These are phyloP conservation scores for Stictocephala bisonia DNA, from an alignment of 2,888 invertebrate species.

Conservation along the genomic window DNA sequence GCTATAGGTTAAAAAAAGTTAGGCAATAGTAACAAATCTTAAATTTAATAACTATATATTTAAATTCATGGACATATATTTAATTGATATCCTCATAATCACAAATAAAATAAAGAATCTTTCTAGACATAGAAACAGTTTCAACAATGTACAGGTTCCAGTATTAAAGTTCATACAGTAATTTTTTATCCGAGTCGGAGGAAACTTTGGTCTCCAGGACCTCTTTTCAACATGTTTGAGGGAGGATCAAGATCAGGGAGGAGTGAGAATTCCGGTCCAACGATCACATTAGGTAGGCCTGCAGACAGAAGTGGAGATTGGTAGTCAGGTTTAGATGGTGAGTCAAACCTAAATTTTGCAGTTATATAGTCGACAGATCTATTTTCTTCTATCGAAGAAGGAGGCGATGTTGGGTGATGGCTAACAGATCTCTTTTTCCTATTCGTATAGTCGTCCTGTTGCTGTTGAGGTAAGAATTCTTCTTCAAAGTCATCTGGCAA, in stretches of 20 bases:
- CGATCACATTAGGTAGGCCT: slow-evolving; percentile 46
- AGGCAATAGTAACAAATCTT: slow-evolving; percentile 25
- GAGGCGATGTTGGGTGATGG: not conserved
- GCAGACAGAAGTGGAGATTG: slow-evolving; percentile 39
- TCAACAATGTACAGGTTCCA: not conserved
- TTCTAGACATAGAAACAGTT: slow-evolving; percentile 16
- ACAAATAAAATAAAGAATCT: slow-evolving; percentile 21
- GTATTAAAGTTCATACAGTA: not conserved
- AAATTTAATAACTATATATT: slow-evolving; percentile 31
- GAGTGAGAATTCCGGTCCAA: slow-evolving; percentile 49
- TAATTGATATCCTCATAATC: slow-evolving; percentile 20
- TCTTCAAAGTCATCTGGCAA: slow-evolving; percentile 22
- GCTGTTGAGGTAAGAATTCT: not conserved
- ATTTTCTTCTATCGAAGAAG: not conserved
- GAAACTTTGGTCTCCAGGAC: slow-evolving; percentile 43
- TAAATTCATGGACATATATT: slow-evolving; percentile 19
- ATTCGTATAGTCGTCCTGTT: slow-evolving; percentile 4
- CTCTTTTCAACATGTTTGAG: slow-evolving; percentile 7
- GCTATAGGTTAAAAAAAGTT: slow-evolving; percentile 2
- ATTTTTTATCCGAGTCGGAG: slow-evolving; percentile 49
- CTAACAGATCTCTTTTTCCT: slow-evolving; percentile 22
- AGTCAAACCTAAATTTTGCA: not conserved
- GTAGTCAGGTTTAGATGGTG: not conserved
- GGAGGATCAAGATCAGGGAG: slow-evolving; percentile 44
- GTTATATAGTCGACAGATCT: not conserved